Base-by-base conservation (phyloP, 2,797 vertebrate genomes). In the Valencia hispanica region DNA sequence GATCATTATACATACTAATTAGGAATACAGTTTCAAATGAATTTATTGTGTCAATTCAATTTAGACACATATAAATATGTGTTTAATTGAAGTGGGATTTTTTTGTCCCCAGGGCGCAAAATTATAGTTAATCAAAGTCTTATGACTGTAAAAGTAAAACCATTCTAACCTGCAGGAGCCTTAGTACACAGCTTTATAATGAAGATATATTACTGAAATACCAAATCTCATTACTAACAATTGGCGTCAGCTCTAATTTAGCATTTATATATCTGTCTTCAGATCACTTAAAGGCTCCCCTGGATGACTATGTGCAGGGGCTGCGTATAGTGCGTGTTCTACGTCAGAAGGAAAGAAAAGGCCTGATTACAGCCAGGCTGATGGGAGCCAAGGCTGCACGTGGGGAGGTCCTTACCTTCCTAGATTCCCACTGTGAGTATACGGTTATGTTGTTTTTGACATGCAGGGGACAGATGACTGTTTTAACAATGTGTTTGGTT, bases 391-490 rank as follows among this genome's bases (percentile, higher is more conserved):
- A 90, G 1, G 90, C 94, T 87, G 96, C 97, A 1, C 92, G 71
- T 1, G 96, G 95, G 0, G 94, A 97, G n/a, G 96, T 96, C 75
- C 95, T 97, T 70, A 97, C 96, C 17, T 97, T 97, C 93, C 90
- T 97, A 80, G 97, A 97, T 41, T 96, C 96, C 51, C 97, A 97
- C 91, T 97, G 96, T 97, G 93, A 95, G 97, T 95, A 47, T 68
- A 25, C 32, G 59, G 66, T 59, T 27, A 74, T 51, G 55, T 25
- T 70, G 22, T 63, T 1, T 15, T 51, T 59, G 50, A 47, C 36
- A 48, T 74, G 14, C 18, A 34, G 5, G 41, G 47, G 36, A 65
- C 11, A 65, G 15, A 27, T 32, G 41, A 27, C 20, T 69, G 7
- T 55, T 72, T 73, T 74, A 55, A 30, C 66, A 30, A 27, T 69